Base-by-base conservation (phyloP, 2,113 vertebrate species). In the Clarias batrachus region DNA sequence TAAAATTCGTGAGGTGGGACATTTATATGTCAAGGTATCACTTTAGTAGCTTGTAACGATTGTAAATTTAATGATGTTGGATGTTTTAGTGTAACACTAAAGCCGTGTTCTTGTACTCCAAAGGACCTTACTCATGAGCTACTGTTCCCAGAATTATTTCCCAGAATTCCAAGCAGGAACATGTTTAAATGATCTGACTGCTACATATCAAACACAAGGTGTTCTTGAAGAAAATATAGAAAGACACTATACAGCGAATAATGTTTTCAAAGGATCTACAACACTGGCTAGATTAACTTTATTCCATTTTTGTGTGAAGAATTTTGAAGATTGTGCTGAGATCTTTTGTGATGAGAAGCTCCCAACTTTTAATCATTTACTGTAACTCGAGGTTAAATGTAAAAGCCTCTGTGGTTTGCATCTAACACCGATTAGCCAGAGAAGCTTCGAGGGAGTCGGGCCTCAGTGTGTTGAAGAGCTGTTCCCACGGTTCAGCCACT, bases 401-500 rank as follows among this genome's bases (percentile, higher is more conserved):
- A 19, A 73, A 41, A 41, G 17, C 25, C 37, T 25, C 19, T 19
- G 16, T 4, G 19, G 2, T 41, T 48, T 74, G 33, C 37, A 7
- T 54, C 48, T 52, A 74, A 30, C 21, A 3, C 2, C 0, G 30
- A 41, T 17, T 81, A 62, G 30, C 30, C 9, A 23, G 37, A 33
- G 57, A 21, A 33, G 27, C 56, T 59, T 41, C 11, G 60, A 65
- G 19, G 59, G 79, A 59, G 41, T 21, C 41, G 52, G 54, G 23
- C 77, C 30, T 80, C 70, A 30, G 68, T 56, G 59, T 78, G 57
- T 73, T 56, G 16, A 7, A 33, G 71, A 23, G 56, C 41, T 48
- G 33, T 80, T 79, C 74, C 56, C 81, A 83, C n/a, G 4, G 54
- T 70, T 57, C 57, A 80, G 80, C 74, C 27, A 25, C 25, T 25